phyloP scores from a whole-genome alignment of 1,140 invertebrate species.

The Drosophila guanche region DNA sequence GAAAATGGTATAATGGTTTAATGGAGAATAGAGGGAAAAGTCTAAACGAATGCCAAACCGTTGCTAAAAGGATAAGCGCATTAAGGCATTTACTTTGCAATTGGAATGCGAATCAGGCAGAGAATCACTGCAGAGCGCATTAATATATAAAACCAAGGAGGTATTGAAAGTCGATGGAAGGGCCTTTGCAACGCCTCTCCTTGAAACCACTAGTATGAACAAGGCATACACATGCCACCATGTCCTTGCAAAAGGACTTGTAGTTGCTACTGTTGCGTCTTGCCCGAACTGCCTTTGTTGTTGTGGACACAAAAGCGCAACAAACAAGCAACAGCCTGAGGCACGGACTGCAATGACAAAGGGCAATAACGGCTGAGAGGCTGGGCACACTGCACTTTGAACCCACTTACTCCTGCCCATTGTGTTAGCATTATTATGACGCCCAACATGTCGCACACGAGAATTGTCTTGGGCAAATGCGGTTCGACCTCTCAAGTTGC shows the following conservation, averaged over 20 bases:
- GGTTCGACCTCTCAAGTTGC: slow-evolving; percentile 40
- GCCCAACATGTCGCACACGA: slow-evolving; percentile 29
- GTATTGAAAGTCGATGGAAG: slow-evolving; percentile 36
- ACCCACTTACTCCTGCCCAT: slow-evolving; percentile 75
- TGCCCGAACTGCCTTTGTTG: slow-evolving; percentile 15
- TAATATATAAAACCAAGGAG: slow-evolving; percentile 44
- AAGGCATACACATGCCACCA: slow-evolving; percentile 24
- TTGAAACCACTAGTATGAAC: slow-evolving; percentile 44
- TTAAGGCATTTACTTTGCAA: slow-evolving; percentile 77
- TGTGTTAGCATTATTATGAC: slow-evolving; percentile 76
- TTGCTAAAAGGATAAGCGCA: slow-evolving; percentile 79
- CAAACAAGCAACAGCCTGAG: slow-evolving; percentile 64
- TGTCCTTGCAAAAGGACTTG: slow-evolving; percentile 50
- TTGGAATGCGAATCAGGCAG: slow-evolving; percentile 58
- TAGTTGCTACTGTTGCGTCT: slow-evolving; percentile 1
- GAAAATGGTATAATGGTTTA: not conserved
- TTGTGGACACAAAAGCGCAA: slow-evolving; percentile 72
- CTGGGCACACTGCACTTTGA: slow-evolving; percentile 56
- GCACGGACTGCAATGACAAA: slow-evolving; percentile 59
- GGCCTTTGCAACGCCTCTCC: slow-evolving; percentile 13
- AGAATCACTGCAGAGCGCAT: slow-evolving; percentile 42
- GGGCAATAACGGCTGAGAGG: slow-evolving; percentile 35
- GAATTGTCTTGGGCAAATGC: slow-evolving; percentile 59
- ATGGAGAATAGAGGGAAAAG: slow-evolving; percentile 3
- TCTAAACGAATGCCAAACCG: slow-evolving; percentile 60